Evolutionary conservation across 2,113 vertebrate genomes (phyloP).

Genomic region (Poecile atricapillus): DNA sequence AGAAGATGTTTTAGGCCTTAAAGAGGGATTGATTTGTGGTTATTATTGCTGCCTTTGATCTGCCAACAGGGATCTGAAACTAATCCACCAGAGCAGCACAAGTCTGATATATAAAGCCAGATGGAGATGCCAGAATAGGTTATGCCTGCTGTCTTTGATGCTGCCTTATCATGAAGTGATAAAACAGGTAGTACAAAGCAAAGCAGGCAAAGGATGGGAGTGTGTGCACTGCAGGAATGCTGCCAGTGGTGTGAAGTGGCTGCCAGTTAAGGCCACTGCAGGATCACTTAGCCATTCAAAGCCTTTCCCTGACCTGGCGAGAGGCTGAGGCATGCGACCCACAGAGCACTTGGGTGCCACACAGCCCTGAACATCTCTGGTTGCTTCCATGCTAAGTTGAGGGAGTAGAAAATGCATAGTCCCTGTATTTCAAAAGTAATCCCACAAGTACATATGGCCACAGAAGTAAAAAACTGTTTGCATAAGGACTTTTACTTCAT

Average conservation of each 20-base stretch:
- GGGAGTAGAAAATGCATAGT: neutral
- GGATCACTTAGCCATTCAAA: neutral
- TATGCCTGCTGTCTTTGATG: neutral
- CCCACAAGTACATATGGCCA: neutral
- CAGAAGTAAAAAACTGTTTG: neutral
- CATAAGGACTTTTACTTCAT: neutral
- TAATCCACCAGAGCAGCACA: slow-evolving; percentile 27
- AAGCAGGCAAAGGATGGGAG: neutral
- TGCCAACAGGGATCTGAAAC: slow-evolving; percentile 51
- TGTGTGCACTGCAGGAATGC: neutral
- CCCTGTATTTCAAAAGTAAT: neutral
- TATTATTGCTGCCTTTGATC: slow-evolving; percentile 52
- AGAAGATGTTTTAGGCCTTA: slow-evolving; percentile 11
- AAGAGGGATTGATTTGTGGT: slow-evolving; percentile 63
- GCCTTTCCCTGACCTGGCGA: neutral
- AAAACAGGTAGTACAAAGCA: neutral
- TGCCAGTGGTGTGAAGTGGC: neutral
- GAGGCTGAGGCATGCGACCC: neutral
- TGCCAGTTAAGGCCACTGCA: neutral
- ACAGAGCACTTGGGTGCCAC: neutral
- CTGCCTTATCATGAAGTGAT: slow-evolving; percentile 3
- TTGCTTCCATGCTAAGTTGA: neutral
- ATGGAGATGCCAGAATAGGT: slow-evolving; percentile 45
- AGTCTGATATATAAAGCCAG: slow-evolving; percentile 37
- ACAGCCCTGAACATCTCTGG: neutral